Base-by-base conservation (phyloP, 2,113 vertebrate genomes). In the Corapipo altera region DNA sequence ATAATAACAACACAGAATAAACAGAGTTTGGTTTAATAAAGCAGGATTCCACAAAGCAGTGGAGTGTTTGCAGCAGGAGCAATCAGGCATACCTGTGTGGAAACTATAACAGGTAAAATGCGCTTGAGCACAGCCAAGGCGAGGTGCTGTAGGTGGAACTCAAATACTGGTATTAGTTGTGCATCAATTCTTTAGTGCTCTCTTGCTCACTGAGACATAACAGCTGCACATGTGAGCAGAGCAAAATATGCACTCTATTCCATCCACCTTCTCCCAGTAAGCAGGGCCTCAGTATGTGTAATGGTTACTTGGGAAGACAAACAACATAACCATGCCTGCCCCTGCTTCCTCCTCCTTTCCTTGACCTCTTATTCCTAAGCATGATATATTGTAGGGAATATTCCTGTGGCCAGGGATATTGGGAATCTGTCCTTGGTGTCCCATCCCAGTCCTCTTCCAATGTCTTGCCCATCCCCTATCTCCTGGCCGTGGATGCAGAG, bases 91-190 rank as follows among this genome's bases (percentile, higher is more conserved):
- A 66, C 26, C 49, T 73, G 30, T 7, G 18, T 46, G 28, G 51
- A 67, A 85, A 64, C 13, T 3, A 2, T 15, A 67, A n/a, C 12
- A 67, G 89, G 30, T 12, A 64, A 79, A 79, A 71, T 18, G 18
- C 13, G 27, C 69, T 35, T 79, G 21, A 69, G 30, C 57, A 55
- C 27, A 43, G 24, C 33, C 20, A 35, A 89, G 26, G 39, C 0
- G 5, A 54, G 15, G 7, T 37, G 32, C 17, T 77, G 11, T 9
- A 48, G 27, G 9, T 37, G 43, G 44, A 78, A 62, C 21, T 32
- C 22, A 62, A 43, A 67, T 39, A 17, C 26, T 30, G 49, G 5
- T 52, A 69, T 55, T 30, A 30, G 9, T 17, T 0, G 0, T 11
- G 11, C 30, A 26, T 30, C 2, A 1, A 16, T 76, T 72, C 24